Evolutionary conservation across 37 sponge, comb jelly and placozoan species (phyloP), one percentile per base, ranked within the genome.

Genomic region (Eunapius fragilis): DNA sequence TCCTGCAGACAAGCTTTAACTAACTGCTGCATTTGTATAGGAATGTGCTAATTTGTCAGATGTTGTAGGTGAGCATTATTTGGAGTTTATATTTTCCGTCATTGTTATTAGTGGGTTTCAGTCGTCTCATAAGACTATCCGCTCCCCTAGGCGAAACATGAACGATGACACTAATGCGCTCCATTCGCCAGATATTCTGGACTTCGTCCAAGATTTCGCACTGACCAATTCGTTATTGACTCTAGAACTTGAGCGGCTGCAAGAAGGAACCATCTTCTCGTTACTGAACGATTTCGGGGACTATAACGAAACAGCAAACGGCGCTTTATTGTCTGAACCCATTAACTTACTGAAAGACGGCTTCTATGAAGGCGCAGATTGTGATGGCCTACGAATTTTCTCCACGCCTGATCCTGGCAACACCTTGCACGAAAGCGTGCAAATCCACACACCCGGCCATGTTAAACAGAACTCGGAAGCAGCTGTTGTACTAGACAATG

Each of bases 261-360:
- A 87, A 25, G 87, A 87, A 36, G 87, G 81, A 31, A 81, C 87
- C 3, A 68, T 87, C 0, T 67, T 84, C 10, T 84, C 84, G 24
- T 17, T 74, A 45, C 35, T 85, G 71, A 48, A 77, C n/a, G 71
- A 85, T 37, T 11, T 58, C 14, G 70, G 34, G 34, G 33, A 77
- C 41, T 36, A 71, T 6, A 41, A 6, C 41, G 41, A 41, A 6
- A 41, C 41, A 6, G 6, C 41, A 41, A 41, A 6, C 49, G 71
- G 47, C 37, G 69, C 70, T 27, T 38, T 82, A n/a, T 9, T 38
- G 4, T 25, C 36, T 50, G 27, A 71, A 3, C 49, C 73, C 41
- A 37, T 19, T 24, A 72, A 32, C 6, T 68, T 7, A 2, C 19
- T 2, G 2, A 35, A 81, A 25, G 72, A n/a, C 19, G 85, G 31